Conservation (phyloP, 2,797 vertebrate genomes). For the Crypturellus tataupa region DNA sequence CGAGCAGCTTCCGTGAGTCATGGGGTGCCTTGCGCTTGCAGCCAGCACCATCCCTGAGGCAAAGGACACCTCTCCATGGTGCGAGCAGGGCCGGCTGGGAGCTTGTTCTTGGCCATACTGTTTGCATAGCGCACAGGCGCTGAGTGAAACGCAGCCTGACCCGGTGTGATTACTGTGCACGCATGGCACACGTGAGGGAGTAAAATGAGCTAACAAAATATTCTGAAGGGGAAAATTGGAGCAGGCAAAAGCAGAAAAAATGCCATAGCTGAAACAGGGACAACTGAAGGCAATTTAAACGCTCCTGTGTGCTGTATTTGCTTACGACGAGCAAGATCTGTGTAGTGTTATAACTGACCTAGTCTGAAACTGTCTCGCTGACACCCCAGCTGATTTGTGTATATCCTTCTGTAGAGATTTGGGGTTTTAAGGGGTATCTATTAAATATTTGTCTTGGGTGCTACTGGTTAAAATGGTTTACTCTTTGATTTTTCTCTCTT, state of each 20-base stretch:
- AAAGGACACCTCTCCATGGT: neutral
- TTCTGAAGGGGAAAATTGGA: neutral
- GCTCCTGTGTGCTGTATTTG: neutral
- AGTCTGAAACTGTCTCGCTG: neutral
- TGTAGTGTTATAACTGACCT: neutral
- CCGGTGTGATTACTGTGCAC: neutral
- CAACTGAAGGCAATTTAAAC: neutral
- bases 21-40: rapidly evolving
- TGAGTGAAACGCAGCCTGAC: conserved; percentile 5
- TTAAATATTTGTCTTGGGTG: neutral
- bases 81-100: neutral
- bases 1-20: rapidly evolving
- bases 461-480: neutral
- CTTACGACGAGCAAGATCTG: neutral
- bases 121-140: neutral
- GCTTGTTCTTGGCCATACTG: neutral
- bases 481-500: neutral
- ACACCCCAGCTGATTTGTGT: neutral
- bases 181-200: neutral
- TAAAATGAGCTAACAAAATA: conserved; percentile 17
- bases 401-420: neutral
- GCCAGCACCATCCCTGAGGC: neutral
- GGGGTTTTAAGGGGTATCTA: neutral
- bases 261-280: neutral
- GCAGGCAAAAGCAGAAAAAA: conserved; percentile 52